Conservation (phyloP, 23 tunicate species). For the Corella eumyota region DNA sequence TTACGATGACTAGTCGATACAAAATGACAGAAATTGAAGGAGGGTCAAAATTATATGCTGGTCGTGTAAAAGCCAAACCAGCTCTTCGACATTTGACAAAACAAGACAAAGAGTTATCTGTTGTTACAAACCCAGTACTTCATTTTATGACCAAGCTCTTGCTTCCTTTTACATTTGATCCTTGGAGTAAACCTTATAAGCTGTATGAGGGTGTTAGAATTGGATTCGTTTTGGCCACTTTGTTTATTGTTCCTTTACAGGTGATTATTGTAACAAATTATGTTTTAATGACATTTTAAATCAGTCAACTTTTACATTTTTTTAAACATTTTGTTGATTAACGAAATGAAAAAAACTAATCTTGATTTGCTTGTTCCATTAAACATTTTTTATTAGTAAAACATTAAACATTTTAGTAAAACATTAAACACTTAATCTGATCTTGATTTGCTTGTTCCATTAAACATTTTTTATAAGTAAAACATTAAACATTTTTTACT, state of each 20-base stretch:
- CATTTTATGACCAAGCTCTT: constrained; percentile 26
- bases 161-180: constrained; percentile 61
- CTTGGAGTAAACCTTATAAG: constrained; percentile 23
- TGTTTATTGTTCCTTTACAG: constrained; percentile 67
- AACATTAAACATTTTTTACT: too few relatives aligned
- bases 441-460: too few relatives aligned
- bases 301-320: too few relatives aligned
- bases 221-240: constrained; percentile 16
- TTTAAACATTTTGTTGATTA: too few relatives aligned
- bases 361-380: too few relatives aligned
- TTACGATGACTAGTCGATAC: constrained; percentile 26
- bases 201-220: constrained; percentile 34
- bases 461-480: too few relatives aligned
- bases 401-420: too few relatives aligned
- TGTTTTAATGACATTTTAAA: too few relatives aligned
- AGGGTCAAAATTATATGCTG: constrained; percentile 28
- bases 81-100: constrained; percentile 4
- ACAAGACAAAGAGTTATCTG: not conserved
- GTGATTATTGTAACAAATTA: too few relatives aligned
- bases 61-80: not conserved
- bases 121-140: constrained; percentile 10
- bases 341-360: too few relatives aligned
- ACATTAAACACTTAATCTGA: too few relatives aligned
- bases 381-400: too few relatives aligned
- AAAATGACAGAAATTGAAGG: constrained; percentile 25